phyloP scores from a whole-genome alignment of 2,113 vertebrate genomes.

The Chlorodrepanis virens region DNA sequence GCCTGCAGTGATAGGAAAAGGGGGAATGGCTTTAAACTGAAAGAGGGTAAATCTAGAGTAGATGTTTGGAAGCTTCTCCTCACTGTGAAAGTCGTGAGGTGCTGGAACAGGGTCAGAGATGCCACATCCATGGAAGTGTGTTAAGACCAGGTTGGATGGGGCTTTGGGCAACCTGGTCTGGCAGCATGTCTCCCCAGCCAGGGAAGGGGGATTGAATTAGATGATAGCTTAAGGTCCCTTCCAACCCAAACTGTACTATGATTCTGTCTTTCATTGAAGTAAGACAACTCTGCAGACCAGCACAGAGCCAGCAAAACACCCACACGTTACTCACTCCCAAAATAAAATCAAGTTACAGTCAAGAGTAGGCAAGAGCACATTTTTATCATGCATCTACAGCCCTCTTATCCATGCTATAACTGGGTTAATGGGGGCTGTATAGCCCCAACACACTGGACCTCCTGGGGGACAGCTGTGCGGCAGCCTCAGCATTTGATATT shows the following conservation, averaged over 20 bases:
- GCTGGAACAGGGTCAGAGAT: fast-evolving
- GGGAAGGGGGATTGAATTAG: neutral
- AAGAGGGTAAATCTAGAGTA: neutral
- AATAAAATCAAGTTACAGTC: neutral
- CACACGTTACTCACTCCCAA: neutral
- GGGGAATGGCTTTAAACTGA: neutral
- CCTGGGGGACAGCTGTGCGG: neutral
- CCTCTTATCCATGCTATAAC: neutral
- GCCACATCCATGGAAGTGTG: neutral
- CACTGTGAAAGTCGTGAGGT: neutral
- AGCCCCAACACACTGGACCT: neutral
- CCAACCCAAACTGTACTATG: neutral
- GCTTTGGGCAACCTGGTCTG: neutral
- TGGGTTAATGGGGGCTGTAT: neutral
- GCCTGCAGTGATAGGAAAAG: neutral
- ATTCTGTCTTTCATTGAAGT: neutral
- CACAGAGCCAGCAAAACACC: neutral
- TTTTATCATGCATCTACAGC: neutral
- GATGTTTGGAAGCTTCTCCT: neutral
- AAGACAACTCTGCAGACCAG: neutral
- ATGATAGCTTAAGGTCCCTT: neutral
- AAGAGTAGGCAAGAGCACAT: neutral
- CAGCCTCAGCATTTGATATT: neutral
- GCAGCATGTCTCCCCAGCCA: neutral
- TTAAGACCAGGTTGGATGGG: neutral